These are phyloP conservation scores for Oscheius sp. DNA, from an alignment of 2,888 invertebrate genomes.

Conservation along the genomic window DNA sequence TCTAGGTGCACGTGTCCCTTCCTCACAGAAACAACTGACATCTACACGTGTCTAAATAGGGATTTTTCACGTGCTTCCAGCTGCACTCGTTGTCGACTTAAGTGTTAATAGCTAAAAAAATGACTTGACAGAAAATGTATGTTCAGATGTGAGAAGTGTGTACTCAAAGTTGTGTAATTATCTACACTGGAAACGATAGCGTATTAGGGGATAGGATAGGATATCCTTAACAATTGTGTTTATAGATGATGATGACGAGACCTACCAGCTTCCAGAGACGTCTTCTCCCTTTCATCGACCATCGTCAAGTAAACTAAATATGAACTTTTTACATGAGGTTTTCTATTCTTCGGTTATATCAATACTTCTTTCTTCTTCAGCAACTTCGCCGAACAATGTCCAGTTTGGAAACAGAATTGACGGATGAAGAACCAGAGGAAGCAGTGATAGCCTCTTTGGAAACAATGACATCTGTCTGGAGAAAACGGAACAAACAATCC, in stretches of 20 bases:
- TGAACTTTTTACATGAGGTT: slow-evolving; percentile 2
- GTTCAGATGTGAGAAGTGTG: no score
- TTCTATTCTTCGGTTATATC: neutral
- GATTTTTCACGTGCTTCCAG: slow-evolving; percentile 17
- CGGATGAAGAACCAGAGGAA: neutral
- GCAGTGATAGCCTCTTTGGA: slow-evolving; percentile 36
- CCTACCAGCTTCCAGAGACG: neutral
- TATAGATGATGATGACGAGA: neutral
- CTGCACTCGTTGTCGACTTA: no score
- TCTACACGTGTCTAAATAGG: slow-evolving; percentile 7
- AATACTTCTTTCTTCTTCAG: neutral
- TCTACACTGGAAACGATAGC: no score
- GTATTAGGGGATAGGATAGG: no score
- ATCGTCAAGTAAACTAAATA: neutral
- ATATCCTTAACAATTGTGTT: no score
- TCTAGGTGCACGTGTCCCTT: neutral
- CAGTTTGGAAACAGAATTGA: neutral
- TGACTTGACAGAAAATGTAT: no score
- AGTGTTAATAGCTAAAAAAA: no score
- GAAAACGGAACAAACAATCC: slow-evolving; percentile 55
- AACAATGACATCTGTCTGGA: slow-evolving; percentile 55
- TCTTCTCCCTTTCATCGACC: slow-evolving; percentile 1
- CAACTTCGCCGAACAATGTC: slow-evolving; percentile 22
- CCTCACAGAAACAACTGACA: neutral
- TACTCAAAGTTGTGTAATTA: no score